Evolutionary conservation across 2,113 vertebrate genomes (phyloP).

Genomic region (Notechis scutatus): DNA sequence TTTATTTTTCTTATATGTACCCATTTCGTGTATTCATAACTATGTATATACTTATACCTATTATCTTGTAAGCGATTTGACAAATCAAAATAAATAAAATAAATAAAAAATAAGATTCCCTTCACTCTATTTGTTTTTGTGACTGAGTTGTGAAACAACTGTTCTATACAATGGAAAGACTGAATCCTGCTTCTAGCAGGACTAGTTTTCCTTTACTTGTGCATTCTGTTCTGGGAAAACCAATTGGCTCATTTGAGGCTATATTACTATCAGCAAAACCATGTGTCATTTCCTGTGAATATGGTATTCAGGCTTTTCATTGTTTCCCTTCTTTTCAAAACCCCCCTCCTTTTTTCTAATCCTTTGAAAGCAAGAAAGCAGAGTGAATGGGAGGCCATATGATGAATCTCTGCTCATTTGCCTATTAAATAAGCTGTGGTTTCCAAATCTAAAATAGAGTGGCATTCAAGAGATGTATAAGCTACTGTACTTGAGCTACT

Average conservation of each 20-base stretch:
- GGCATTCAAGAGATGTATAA: background rate
- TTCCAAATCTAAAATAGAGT: background rate
- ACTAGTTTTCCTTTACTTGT: background rate
- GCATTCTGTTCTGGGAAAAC: background rate
- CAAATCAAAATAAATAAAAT: too few relatives aligned
- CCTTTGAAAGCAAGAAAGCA: background rate
- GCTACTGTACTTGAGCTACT: background rate
- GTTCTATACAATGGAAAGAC: background rate
- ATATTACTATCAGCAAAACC: background rate
- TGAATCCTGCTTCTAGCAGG: background rate
- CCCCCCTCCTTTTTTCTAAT: background rate
- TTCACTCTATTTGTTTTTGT: background rate
- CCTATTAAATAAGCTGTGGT: background rate
- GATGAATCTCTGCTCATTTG: background rate
- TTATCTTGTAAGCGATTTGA: too few relatives aligned
- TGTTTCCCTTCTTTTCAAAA: background rate
- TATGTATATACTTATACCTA: too few relatives aligned
- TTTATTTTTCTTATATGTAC: too few relatives aligned
- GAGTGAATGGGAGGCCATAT: background rate
- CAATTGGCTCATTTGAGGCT: background rate
- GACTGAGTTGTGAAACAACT: background rate
- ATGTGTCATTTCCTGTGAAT: background rate
- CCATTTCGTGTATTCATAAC: too few relatives aligned
- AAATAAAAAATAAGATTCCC: background rate
- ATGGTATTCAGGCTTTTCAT: background rate